Conservation (phyloP, 2,888 invertebrate species). For the Yponomeuta sedellus region DNA sequence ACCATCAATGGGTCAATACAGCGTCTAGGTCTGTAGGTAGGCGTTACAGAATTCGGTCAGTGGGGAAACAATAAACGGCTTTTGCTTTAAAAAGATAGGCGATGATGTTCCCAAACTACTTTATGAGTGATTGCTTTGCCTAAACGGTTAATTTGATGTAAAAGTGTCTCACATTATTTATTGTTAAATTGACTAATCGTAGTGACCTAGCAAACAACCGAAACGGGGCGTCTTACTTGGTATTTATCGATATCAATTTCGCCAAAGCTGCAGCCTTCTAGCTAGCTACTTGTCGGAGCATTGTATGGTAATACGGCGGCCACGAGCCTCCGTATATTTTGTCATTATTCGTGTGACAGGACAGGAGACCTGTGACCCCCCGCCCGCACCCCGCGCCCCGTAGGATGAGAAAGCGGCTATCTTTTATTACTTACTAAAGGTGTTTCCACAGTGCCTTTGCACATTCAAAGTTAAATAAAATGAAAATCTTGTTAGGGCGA, state of each 20-base stretch:
- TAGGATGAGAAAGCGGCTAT: conserved; percentile 9
- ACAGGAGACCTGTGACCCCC: conserved; percentile 10
- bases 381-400: conserved; percentile 6
- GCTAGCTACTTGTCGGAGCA: background rate
- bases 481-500: too few relatives aligned
- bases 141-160: background rate
- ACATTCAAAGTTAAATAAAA: too few relatives aligned
- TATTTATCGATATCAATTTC: background rate
- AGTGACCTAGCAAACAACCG: background rate
- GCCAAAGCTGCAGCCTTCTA: background rate
- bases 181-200: background rate
- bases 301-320: conserved; percentile 14
- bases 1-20: background rate
- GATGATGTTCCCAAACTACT: background rate
- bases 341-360: conserved; percentile 8
- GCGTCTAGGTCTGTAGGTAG: background rate
- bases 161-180: background rate
- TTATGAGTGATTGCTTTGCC: background rate
- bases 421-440: background rate
- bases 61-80: background rate
- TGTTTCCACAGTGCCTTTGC: background rate
- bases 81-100: background rate
- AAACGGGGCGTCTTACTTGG: background rate
- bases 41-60: background rate
- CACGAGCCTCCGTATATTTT: background rate